Percentiles rank a stretch among this genome's conserved stretches.
Evolutionary conservation across 2,797 vertebrate genomes (phyloP).

Genomic region (Hyperoplus immaculatus): DNA sequence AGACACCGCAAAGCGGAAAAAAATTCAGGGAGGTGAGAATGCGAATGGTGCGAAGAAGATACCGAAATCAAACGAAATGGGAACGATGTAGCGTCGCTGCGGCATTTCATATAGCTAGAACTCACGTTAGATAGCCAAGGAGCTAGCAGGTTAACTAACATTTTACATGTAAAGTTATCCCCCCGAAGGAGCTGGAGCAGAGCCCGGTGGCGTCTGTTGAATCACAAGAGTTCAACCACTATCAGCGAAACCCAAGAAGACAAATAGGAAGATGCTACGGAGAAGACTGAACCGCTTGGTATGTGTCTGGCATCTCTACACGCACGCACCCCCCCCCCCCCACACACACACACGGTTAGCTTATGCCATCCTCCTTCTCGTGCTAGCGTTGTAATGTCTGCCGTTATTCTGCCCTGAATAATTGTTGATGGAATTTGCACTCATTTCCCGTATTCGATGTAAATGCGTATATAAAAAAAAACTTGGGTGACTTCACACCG

Average conservation of each 20-base stretch:
- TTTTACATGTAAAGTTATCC: slow-evolving; percentile 84
- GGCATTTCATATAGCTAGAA: slow-evolving; percentile 79
- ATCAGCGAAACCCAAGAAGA: slow-evolving; percentile 63
- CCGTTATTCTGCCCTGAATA: slow-evolving; percentile 15
- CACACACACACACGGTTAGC: slow-evolving; percentile 51
- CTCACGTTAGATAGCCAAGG: slow-evolving; percentile 81
- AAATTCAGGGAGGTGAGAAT: slow-evolving; percentile 77
- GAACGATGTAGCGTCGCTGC: slow-evolving; percentile 85
- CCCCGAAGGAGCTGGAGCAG: slow-evolving; percentile 64
- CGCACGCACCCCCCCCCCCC: not conserved
- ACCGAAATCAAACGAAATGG: slow-evolving; percentile 79
- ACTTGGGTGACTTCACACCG: slow-evolving; percentile 36
- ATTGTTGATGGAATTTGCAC: not conserved
- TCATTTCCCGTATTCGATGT: not conserved
- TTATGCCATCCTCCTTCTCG: slow-evolving; percentile 49
- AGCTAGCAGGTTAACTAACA: slow-evolving; percentile 75
- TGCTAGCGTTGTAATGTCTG: slow-evolving; percentile 46
- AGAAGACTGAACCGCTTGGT: slow-evolving; percentile 84
- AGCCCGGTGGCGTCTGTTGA: slow-evolving; percentile 67
- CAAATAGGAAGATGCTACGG: slow-evolving; percentile 81
- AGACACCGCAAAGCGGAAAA: slow-evolving; percentile 80
- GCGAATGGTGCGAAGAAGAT: slow-evolving; percentile 83
- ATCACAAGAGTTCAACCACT: slow-evolving; percentile 65
- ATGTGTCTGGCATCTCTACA: slow-evolving; percentile 65
- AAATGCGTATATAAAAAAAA: not conserved